These are phyloP conservation scores for Hippopotamyrus pictus DNA, from an alignment of 2,797 vertebrate genomes.

Conservation along the genomic window DNA sequence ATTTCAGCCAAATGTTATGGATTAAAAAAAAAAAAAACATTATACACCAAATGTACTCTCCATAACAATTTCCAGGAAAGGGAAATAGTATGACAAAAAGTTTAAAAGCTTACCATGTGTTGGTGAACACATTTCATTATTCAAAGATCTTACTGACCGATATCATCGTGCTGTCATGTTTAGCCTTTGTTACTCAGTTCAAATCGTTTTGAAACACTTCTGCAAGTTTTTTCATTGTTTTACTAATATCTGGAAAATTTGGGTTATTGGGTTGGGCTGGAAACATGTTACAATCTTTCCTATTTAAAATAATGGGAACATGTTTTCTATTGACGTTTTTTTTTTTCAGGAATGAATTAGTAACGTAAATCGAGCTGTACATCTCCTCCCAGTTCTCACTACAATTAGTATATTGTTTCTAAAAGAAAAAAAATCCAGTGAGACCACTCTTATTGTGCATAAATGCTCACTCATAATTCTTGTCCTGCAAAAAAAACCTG, in stretches of 20 bases:
- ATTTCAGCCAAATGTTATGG: background rate
- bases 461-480: background rate
- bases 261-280: background rate
- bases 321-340: background rate
- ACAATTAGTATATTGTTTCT: background rate
- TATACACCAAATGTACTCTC: background rate
- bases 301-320: background rate
- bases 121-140: background rate
- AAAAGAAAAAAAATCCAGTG: background rate
- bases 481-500: background rate
- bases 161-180: background rate
- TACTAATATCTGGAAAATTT: background rate
- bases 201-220: background rate
- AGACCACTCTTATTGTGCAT: background rate
- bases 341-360: background rate
- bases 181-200: background rate
- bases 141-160: background rate
- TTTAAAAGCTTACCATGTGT: background rate
- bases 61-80: background rate
- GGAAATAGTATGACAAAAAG: background rate
- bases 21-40: background rate
- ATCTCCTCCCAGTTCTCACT: background rate
- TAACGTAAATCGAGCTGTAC: background rate
- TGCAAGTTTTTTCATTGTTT: background rate
- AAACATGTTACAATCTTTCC: background rate